These are phyloP conservation scores for Malurus elegans DNA, from an alignment of 2,113 vertebrate genomes.

Conservation along the genomic window DNA sequence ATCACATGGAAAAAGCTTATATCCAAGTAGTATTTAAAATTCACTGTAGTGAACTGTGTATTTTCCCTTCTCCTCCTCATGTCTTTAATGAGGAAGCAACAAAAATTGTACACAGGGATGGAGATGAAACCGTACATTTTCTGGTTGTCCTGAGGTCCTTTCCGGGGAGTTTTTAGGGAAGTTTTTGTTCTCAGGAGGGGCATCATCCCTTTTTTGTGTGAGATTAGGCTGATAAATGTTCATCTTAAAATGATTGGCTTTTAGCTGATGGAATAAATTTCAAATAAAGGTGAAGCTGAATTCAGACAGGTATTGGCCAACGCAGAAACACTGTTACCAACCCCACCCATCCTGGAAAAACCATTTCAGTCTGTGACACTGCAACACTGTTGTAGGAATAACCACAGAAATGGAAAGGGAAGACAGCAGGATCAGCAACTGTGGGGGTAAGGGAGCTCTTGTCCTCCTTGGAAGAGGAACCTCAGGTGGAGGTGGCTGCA, in stretches of 20 bases:
- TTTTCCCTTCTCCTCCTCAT: not conserved
- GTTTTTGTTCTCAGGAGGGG: not conserved
- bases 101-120: not conserved
- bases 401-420: not conserved
- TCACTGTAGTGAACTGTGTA: not conserved
- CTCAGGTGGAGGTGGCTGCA: not conserved
- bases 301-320: not conserved
- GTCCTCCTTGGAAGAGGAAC: not conserved
- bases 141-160: not conserved
- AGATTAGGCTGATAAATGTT: not conserved
- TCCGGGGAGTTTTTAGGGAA: not conserved
- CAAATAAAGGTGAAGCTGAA: not conserved
- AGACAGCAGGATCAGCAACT: not conserved
- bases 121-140: not conserved
- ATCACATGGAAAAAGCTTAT: not conserved
- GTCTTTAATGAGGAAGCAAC: not conserved
- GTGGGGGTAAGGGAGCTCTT: not conserved
- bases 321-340: not conserved
- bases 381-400: not conserved
- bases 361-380: accelerated
- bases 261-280: not conserved
- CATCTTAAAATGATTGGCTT: not conserved
- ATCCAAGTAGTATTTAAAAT: not conserved
- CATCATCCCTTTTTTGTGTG: not conserved
- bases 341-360: not conserved